Base-by-base conservation (phyloP, 23 tunicate genomes). In the Trididemnum miniatum region DNA sequence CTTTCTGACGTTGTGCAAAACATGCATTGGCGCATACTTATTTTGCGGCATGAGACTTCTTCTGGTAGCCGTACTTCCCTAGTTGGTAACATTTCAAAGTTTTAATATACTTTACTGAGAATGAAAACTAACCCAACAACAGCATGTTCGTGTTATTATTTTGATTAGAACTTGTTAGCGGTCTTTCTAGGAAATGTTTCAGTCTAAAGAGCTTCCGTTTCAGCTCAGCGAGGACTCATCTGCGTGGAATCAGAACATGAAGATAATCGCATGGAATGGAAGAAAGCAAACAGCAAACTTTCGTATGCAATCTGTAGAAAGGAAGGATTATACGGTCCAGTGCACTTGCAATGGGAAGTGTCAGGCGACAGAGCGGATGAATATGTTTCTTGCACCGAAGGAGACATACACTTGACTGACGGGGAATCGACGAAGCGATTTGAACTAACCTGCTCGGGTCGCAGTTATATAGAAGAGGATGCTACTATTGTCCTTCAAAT, bases 141-240 rank as follows among this genome's bases (percentile, higher is more conserved):
- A n/a, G n/a, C n/a, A n/a, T n/a, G n/a, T n/a, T n/a, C n/a, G n/a
- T n/a, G n/a, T n/a, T n/a, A n/a, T n/a, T n/a, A n/a, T n/a, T n/a
- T n/a, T n/a, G n/a, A n/a, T n/a, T n/a, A n/a, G n/a, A n/a, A n/a
- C n/a, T n/a, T n/a, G n/a, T n/a, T n/a, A n/a, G n/a, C n/a, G n/a
- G n/a, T n/a, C n/a, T n/a, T n/a, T n/a, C n/a, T n/a, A n/a, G n/a
- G n/a, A n/a, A n/a, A n/a, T n/a, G n/a, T n/a, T n/a, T n/a, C n/a
- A n/a, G n/a, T n/a, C n/a, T n/a, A n/a, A n/a, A n/a, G n/a, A 44
- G 15, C 15, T 44, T 44, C 54, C 54, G 23, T 71, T 88, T 27
- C 71, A 88, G 92, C 92, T 31, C 83, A 88, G 40, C 63, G 92
- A 40, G 92, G 92, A 34, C 78, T 74, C 22, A 18, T 88, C 7